These are phyloP conservation scores for Coendou prehensilis DNA, from an alignment of 2,797 vertebrate species.

Conservation along the genomic window DNA sequence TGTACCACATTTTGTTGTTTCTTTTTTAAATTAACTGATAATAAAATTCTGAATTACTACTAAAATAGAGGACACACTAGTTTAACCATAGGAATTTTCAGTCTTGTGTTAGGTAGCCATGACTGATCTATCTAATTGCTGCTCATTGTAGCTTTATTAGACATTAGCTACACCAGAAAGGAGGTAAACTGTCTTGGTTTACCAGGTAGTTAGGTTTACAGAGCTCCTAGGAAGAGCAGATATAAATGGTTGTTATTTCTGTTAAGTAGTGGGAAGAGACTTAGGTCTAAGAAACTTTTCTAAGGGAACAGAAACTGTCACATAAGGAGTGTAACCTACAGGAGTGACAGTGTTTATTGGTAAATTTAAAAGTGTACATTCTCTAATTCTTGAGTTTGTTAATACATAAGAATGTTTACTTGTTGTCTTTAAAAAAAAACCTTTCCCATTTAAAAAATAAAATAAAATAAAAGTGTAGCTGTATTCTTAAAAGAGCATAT, in stretches of 20 bases:
- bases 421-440: too few species aligned
- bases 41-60: constrained; percentile 64
- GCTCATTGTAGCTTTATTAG: neutral
- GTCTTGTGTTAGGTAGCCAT: neutral
- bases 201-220: neutral
- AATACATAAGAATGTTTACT: too few species aligned
- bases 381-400: too few species aligned
- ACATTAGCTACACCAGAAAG: constrained; percentile 24
- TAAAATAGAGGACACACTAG: neutral
- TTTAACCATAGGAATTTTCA: constrained; percentile 40
- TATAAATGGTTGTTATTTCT: constrained; percentile 26
- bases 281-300: neutral
- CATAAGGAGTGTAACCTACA: neutral
- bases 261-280: neutral
- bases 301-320: neutral
- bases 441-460: too few species aligned
- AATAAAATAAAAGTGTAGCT: constrained; percentile 39
- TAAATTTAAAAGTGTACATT: constrained; percentile 41
- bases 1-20: constrained; percentile 13
- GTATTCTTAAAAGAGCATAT: neutral
- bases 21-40: constrained; percentile 55
- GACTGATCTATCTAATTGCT: constrained; percentile 17
- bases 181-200: constrained; percentile 29
- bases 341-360: neutral
- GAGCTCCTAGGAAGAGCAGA: neutral